phyloP scores from a whole-genome alignment of 2,888 invertebrate species.

The Ferdinandea cuprea region DNA sequence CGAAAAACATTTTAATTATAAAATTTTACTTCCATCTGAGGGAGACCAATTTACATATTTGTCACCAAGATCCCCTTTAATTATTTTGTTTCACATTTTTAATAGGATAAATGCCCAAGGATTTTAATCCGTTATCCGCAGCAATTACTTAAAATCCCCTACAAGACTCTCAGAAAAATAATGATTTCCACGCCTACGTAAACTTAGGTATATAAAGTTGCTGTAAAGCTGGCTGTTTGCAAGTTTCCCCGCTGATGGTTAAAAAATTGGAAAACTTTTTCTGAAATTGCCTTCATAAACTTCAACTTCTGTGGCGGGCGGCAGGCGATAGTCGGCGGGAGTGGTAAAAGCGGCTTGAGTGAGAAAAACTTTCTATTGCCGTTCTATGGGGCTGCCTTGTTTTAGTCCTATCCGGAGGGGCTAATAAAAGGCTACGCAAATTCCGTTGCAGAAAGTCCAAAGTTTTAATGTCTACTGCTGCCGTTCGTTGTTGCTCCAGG shows the following conservation, averaged over 20 bases:
- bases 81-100: background rate
- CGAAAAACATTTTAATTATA: slow-evolving; percentile 18
- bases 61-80: background rate
- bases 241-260: slow-evolving; percentile 56
- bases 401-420: slow-evolving; percentile 8
- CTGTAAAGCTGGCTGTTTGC: slow-evolving; percentile 6
- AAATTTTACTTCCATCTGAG: background rate
- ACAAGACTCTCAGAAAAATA: slow-evolving; percentile 20
- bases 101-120: slow-evolving; percentile 21
- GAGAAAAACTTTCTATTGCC: slow-evolving; percentile 44
- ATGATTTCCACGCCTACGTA: background rate
- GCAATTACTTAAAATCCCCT: slow-evolving; percentile 60
- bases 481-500: slow-evolving; percentile 17
- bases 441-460: slow-evolving; percentile 46
- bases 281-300: slow-evolving; percentile 60
- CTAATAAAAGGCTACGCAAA: slow-evolving; percentile 62
- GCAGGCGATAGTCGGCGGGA: too few relatives aligned
- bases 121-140: slow-evolving; percentile 39
- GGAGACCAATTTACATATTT: background rate
- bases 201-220: slow-evolving; percentile 1
- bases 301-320: slow-evolving; percentile 46
- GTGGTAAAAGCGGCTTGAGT: slow-evolving; percentile 10
- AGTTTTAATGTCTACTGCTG: slow-evolving; percentile 52
- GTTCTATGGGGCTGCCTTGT: background rate
- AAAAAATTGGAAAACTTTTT: slow-evolving; percentile 69